Conservation (phyloP, 2,888 invertebrate species). For the Lordiphosa fenestrarum region DNA sequence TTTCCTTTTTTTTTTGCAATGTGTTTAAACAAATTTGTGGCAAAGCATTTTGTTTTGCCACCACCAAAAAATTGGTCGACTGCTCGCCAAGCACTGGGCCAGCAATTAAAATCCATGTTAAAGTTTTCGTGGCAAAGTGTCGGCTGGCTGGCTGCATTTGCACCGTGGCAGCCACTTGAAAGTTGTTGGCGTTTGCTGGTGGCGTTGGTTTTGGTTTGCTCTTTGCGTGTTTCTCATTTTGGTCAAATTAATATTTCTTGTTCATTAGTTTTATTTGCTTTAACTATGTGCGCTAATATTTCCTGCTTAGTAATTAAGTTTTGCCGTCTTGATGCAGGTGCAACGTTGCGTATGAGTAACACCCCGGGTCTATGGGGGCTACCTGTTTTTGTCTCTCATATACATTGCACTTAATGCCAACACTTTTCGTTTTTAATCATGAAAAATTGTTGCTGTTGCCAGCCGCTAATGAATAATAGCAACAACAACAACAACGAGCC, state of each 20-base stretch:
- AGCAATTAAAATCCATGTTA: slow-evolving; percentile 72
- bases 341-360: slow-evolving; percentile 64
- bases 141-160: slow-evolving; percentile 10
- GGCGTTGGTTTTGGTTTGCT: background rate
- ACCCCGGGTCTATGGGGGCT: slow-evolving; percentile 7
- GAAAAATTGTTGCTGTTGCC: slow-evolving; percentile 44
- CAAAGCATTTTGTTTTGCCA: slow-evolving; percentile 57
- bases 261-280: slow-evolving; percentile 72
- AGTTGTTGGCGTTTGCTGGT: slow-evolving; percentile 35
- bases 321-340: slow-evolving; percentile 45
- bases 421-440: slow-evolving; percentile 61
- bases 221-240: slow-evolving; percentile 47
- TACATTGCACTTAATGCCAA: slow-evolving; percentile 53
- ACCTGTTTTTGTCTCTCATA: slow-evolving; percentile 27
- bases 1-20: slow-evolving; percentile 11
- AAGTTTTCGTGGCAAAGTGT: slow-evolving; percentile 64
- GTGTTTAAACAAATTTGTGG: slow-evolving; percentile 61
- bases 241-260: slow-evolving; percentile 67
- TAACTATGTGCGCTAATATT: slow-evolving; percentile 52
- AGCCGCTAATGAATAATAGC: slow-evolving; percentile 43
- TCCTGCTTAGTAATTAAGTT: slow-evolving; percentile 68
- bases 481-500: slow-evolving; percentile 18
- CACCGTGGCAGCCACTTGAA: slow-evolving; percentile 25
- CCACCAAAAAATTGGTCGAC: slow-evolving; percentile 7
- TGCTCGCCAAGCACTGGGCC: slow-evolving; percentile 33